Conservation (phyloP, 1,140 invertebrate species). For the Apolygus lucorum region DNA sequence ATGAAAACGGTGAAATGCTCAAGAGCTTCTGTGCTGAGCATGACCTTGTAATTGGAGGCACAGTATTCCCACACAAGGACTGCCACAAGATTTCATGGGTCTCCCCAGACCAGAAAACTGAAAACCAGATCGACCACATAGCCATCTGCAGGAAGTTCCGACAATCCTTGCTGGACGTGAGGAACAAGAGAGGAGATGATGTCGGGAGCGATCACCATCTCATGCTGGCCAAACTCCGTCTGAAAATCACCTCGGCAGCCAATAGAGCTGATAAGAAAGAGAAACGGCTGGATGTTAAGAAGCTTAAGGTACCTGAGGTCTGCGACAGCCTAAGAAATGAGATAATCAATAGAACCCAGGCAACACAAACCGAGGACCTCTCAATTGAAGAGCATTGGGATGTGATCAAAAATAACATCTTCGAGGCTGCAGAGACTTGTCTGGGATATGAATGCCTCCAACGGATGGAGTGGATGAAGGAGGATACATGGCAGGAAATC, state of each 20-base stretch:
- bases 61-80: too few relatives aligned
- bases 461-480: not conserved
- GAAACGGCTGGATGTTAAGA: not conserved
- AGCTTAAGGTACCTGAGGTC: not conserved
- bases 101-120: not conserved
- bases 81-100: constrained; percentile 1
- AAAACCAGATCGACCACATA: constrained; percentile 10
- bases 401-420: not conserved
- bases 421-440: not conserved
- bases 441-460: not conserved
- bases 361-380: not conserved
- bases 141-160: constrained; percentile 3
- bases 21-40: not conserved
- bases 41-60: too few relatives aligned
- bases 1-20: constrained; percentile 1
- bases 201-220: constrained; percentile 7
- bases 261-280: not conserved
- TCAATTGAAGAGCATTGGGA: not conserved
- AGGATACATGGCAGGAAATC: not conserved
- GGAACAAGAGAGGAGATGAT: constrained; percentile 18
- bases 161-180: constrained; percentile 15
- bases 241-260: not conserved
- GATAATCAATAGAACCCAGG: not conserved
- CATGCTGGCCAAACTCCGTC: not conserved
- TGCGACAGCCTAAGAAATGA: not conserved